A percentile compares a stretch with the other conserved stretches of the same genome.
Evolutionary conservation across 2,797 vertebrate genomes (phyloP).

Genomic region (Antennarius maculatus): DNA sequence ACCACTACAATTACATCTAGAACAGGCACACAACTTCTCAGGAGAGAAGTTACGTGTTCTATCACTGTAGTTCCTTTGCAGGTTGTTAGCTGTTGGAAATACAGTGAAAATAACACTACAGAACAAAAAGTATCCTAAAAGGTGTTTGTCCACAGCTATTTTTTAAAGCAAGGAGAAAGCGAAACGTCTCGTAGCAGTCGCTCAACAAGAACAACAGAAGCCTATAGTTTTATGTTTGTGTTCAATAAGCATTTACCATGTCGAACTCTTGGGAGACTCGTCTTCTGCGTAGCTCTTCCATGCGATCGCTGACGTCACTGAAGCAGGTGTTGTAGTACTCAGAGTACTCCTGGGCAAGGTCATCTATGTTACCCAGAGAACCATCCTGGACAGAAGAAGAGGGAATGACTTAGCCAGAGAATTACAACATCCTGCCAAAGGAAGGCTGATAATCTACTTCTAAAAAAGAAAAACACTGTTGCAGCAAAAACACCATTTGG

Average conservation of each 20-base stretch:
- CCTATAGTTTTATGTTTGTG: not conserved
- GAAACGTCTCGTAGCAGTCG: no score
- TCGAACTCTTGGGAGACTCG: constrained; percentile 94
- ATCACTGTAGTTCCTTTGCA: no score
- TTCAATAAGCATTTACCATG: constrained; percentile 77
- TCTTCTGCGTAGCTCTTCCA: constrained; percentile 95
- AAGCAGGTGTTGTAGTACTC: constrained; percentile 98
- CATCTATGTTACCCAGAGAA: constrained; percentile 97
- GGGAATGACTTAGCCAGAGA: constrained; percentile 10
- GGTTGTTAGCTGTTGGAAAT: no score
- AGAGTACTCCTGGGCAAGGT: constrained; percentile 96
- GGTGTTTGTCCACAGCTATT: no score
- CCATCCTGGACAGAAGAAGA: constrained; percentile 85
- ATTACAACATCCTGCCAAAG: constrained; percentile 11
- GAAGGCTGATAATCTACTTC: constrained; percentile 3
- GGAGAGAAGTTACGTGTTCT: no score
- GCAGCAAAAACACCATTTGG: not conserved
- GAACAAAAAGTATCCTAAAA: no score
- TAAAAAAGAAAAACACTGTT: not conserved
- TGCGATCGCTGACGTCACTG: constrained; percentile 93
- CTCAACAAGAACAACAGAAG: no score
- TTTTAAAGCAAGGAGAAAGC: no score
- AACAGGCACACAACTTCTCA: constrained; percentile 5
- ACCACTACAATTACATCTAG: constrained; percentile 44
- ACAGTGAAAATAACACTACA: no score